Evolutionary conservation across 2,113 vertebrate species (phyloP).

Genomic region (Lampris incognitus): DNA sequence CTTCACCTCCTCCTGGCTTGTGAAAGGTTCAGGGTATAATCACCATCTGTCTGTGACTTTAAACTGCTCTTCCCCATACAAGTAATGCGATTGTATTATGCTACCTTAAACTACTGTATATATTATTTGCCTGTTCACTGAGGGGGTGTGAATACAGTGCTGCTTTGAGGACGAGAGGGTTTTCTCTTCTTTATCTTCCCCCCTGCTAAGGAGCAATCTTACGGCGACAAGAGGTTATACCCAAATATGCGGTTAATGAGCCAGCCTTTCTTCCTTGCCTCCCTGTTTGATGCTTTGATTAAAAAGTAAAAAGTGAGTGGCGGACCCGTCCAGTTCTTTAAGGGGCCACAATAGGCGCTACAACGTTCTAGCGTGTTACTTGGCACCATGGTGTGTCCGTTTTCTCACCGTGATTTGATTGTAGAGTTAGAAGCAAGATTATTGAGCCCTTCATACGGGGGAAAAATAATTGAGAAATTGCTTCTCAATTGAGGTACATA

Average conservation of each 20-base stretch:
- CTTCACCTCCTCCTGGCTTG: too few relatives aligned
- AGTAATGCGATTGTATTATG: too few relatives aligned
- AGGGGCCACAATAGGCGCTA: constrained; percentile 20
- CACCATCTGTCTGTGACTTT: too few relatives aligned
- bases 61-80: too few relatives aligned
- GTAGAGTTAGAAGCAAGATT: constrained; percentile 71
- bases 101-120: too few relatives aligned
- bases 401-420: constrained; percentile 69
- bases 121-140: too few relatives aligned
- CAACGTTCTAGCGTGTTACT: constrained; percentile 64
- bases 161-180: too few relatives aligned
- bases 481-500: constrained; percentile 69
- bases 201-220: too few relatives aligned
- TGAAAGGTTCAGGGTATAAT: too few relatives aligned
- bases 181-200: too few relatives aligned
- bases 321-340: constrained; percentile 2
- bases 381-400: constrained; percentile 60
- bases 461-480: constrained; percentile 79
- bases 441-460: constrained; percentile 65
- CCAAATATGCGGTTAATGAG: constrained; percentile 7
- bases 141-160: too few relatives aligned
- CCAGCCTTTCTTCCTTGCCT: background rate
- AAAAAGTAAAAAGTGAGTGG: constrained; percentile 16
- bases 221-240: background rate
- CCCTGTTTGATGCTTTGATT: background rate